Evolutionary conservation across 2,888 invertebrate genomes (phyloP), one percentile per base, ranked within the genome.

Genomic region (Gonocerus acuteangulatus): DNA sequence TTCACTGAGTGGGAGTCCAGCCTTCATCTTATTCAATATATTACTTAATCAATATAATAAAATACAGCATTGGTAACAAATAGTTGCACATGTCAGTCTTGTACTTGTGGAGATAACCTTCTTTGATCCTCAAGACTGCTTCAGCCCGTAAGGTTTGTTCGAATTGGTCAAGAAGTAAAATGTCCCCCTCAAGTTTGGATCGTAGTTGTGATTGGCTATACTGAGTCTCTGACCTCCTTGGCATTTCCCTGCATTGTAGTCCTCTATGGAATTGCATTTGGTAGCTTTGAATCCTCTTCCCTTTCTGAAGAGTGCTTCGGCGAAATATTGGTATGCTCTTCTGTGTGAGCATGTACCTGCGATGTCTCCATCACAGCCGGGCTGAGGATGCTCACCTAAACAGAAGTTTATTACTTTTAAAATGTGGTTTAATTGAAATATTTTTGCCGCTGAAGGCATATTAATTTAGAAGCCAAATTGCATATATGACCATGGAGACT

Each of bases 321-420:
- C 69, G 61, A 69, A 72, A 47, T 71, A 71, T 61, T 71, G 71
- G 59, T 71, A 71, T 18, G 71, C 71, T 48, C 72, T 61, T 4
- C 70, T 65, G 65, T 72, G 72, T 54, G 71, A 71, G 62, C 72
- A 72, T 1, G 69, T 68, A 16, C 80, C 79, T 72, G 79, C 74
- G 65, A 78, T 78, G 70, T 80, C 80, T 22, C 76, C 72, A 2
- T 75, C 74, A 68, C 82, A 82, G 2, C 82, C 82, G 1, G 81
- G 81, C 69, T 82, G 82, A 16, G 71, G 72, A 69, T 71, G 70
- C 4, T 68, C 67, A 2, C 63, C 54, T 54, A 16, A 16, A 18
- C n/a, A n/a, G n/a, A n/a, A n/a, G n/a, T n/a, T n/a, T n/a, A n/a
- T 27, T 34, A 34, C 23, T n/a, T n/a, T n/a, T n/a, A n/a, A n/a